Base-by-base conservation (phyloP, 2,797 vertebrate genomes). In the Coranthus polyacanthus region DNA sequence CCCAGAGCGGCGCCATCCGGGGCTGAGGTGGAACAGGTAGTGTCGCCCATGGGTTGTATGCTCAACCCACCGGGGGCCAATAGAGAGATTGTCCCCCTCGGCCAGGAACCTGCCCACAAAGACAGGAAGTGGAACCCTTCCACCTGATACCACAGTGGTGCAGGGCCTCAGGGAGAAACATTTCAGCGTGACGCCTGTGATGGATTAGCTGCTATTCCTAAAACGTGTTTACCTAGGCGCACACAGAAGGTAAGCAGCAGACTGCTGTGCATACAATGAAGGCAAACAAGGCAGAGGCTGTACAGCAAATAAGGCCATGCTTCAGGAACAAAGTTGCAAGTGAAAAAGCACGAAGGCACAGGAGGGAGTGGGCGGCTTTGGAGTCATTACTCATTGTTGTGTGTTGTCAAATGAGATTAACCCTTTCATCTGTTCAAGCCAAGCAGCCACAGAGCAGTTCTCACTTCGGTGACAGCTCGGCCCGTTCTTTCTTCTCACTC, bases 81-180 rank as follows among this genome's bases (percentile, higher is more conserved):
- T 66, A 16, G 43, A 42, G 73, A 80, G 70, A 73, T 56, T 84
- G 80, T 72, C 70, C 61, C 81, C 17, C 20, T 75, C 10, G 43
- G 75, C 77, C 90, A 89, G 90, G 86, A 93, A 92, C 87, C 80
- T 79, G 84, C 56, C 82, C 42, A 92, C 90, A 91, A 92, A 92
- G 90, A 89, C 84, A 88, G 90, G 88, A 93, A 91, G 88, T 85
- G 80, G 82, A 86, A 86, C 61, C 70, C 72, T 78, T 88, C 78
- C 88, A 90, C 85, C 81, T 89, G 80, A 91, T 90, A 88, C 71
- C n/a, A 39, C 72, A 39, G 67, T 46, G 15, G 54, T 45, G 77
- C 72, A 49, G 45, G 36, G 72, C 70, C 78, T 51, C 1, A 1
- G 63, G 82, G 80, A 68, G 60, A 78, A 76, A 79, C 55, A 37